Evolutionary conservation across 2,797 vertebrate species (phyloP), one percentile per base, ranked within the genome.

Genomic region (Psittacula derbiana): DNA sequence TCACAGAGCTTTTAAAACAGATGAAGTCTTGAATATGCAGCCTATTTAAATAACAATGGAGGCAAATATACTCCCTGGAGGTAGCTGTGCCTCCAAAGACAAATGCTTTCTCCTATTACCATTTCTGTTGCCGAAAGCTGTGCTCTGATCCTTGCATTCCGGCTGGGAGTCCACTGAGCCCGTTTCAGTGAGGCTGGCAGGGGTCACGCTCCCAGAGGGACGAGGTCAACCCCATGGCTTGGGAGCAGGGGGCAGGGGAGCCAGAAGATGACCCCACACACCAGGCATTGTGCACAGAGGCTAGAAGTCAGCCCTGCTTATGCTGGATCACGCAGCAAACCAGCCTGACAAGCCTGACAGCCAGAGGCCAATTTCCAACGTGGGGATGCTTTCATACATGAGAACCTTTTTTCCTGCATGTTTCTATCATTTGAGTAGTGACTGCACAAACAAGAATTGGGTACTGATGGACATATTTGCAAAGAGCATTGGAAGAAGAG

Each of bases 41-140:
- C 52, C 60, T 21, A 88, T 90, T 96, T 96, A 70, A 96, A 95
- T 94, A 83, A 95, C 78, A 96, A 95, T 85, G 75, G 47, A 62
- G 36, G 24, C 84, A 60, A 92, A 80, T 52, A 23, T 36, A 33
- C 60, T 86, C 89, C 83, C 49, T 62, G 84, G 73, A 7, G 13
- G 36, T 4, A 72, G 74, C 4, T 2, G 43, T 64, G 73, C 36
- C 69, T 90, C 80, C 31, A 31, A 79, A 92, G 82, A 80, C 55
- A 85, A 93, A 83, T n/a, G 44, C 52, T 93, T 83, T 84, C 79
- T 73, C 28, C 81, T 52, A 8, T 90, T 84, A 57, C 74, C 5
- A 28, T 55, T 89, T 92, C 50, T 78, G 93, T 57, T 69, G 52
- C 61, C 0, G 1, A 89, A 86, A 79, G 81, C 53, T 5, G 0